phyloP scores from a whole-genome alignment of 2,888 invertebrate species.

The Agonopterix subpropinquella region DNA sequence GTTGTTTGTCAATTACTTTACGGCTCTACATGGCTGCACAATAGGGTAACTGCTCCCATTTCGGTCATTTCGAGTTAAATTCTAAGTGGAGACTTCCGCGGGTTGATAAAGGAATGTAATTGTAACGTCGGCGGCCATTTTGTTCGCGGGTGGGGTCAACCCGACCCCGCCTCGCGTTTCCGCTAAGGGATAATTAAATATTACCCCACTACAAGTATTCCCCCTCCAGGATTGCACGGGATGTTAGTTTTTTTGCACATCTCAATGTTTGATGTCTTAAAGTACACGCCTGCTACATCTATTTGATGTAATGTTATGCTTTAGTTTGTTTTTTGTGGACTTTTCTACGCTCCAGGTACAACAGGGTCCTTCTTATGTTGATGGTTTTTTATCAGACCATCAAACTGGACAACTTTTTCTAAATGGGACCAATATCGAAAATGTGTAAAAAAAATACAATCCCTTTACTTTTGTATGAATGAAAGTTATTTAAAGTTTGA shows the following conservation, averaged over 20 bases:
- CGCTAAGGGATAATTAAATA: conserved; percentile 70
- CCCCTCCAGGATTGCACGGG: conserved; percentile 46
- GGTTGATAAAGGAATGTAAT: conserved; percentile 55
- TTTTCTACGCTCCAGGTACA: neutral
- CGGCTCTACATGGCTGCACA: conserved; percentile 3
- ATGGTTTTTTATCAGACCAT: too few relatives aligned
- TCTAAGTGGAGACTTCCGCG: conserved; percentile 43
- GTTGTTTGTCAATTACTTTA: conserved; percentile 8
- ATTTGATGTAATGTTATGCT: neutral
- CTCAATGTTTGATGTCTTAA: neutral
- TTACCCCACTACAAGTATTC: conserved; percentile 62
- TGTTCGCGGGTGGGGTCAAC: conserved; percentile 70
- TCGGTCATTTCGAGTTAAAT: conserved; percentile 29
- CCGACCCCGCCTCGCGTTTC: conserved; percentile 70
- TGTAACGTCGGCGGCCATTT: conserved; percentile 68
- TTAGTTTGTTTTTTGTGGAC: neutral
- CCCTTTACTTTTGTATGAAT: too few relatives aligned
- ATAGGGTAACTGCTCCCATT: conserved; percentile 20
- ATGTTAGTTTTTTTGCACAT: conserved; percentile 30
- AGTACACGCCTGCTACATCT: neutral
- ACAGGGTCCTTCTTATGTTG: too few relatives aligned
- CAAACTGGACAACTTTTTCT: too few relatives aligned
- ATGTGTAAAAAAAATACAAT: too few relatives aligned
- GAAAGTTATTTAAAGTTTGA: too few relatives aligned
- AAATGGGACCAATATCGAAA: too few relatives aligned